These are phyloP conservation scores for Dromaius novaehollandiae DNA, from an alignment of 2,113 vertebrate species.

Conservation along the genomic window DNA sequence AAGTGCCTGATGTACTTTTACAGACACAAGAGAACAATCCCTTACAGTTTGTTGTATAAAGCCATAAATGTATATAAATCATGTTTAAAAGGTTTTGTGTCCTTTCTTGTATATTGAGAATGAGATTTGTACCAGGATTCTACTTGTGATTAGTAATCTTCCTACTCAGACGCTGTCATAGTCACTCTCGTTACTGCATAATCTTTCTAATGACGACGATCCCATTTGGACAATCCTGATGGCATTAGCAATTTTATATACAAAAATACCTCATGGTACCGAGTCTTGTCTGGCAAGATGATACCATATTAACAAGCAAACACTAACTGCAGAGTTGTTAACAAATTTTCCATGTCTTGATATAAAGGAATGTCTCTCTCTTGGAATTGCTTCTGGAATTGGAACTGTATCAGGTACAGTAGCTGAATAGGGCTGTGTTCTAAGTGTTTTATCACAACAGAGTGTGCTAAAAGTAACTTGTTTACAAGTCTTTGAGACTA, in stretches of 20 bases:
- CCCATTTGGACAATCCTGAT: conserved; percentile 56
- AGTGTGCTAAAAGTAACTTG: conserved; percentile 42
- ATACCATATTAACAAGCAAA: conserved; percentile 46
- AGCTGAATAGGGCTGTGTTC: conserved; percentile 9
- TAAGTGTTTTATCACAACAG: not conserved
- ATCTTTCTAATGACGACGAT: conserved; percentile 57
- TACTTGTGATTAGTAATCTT: conserved; percentile 60
- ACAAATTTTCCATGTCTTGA: conserved; percentile 52
- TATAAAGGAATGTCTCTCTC: conserved; percentile 50
- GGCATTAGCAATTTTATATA: conserved; percentile 65
- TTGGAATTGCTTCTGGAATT: conserved; percentile 39
- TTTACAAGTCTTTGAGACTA: conserved; percentile 56
- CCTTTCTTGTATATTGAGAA: conserved; percentile 71
- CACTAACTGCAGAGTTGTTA: conserved; percentile 55
- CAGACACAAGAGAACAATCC: conserved; percentile 83
- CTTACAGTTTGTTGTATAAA: conserved; percentile 87
- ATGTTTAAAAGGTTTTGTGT: conserved; percentile 80
- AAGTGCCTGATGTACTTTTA: conserved; percentile 88
- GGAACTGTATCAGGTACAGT: not conserved
- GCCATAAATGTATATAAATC: conserved; percentile 92
- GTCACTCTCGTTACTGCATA: conserved; percentile 21
- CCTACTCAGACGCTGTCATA: conserved; percentile 18
- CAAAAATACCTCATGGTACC: conserved; percentile 66
- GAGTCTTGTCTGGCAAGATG: conserved; percentile 33
- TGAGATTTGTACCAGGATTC: conserved; percentile 56